These are phyloP conservation scores for Antheraea yamamai DNA, from an alignment of 2,888 invertebrate genomes.

Conservation along the genomic window DNA sequence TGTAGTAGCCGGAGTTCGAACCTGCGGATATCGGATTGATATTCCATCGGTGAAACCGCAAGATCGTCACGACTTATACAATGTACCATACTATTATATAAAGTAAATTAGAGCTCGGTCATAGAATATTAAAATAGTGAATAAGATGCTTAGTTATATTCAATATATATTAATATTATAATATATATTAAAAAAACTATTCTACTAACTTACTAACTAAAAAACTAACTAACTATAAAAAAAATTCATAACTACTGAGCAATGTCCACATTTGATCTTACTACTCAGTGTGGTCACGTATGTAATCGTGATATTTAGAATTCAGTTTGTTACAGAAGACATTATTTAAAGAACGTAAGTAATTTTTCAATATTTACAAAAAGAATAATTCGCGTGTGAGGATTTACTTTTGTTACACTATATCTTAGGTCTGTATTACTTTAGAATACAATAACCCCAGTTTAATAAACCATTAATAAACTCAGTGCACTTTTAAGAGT, in stretches of 20 bases:
- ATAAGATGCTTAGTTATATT: not conserved
- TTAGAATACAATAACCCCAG: too few species aligned
- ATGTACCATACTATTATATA: not conserved
- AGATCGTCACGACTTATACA: too few species aligned
- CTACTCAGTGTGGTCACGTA: not conserved
- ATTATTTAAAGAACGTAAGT: not conserved
- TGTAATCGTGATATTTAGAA: not conserved
- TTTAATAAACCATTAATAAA: too few species aligned
- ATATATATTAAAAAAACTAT: too few species aligned
- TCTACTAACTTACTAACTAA: too few species aligned
- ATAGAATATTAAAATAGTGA: not conserved
- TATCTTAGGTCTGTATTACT: not conserved
- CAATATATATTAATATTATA: too few species aligned
- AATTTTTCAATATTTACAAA: not conserved
- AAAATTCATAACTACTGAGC: too few species aligned
- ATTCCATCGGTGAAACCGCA: too few species aligned
- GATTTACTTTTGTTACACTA: not conserved
- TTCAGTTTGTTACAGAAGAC: not conserved
- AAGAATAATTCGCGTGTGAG: not conserved
- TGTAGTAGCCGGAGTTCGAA: too few species aligned
- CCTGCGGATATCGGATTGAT: too few species aligned
- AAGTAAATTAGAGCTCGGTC: not conserved
- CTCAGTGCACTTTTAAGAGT: not conserved
- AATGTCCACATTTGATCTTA: too few species aligned
- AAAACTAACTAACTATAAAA: too few species aligned